These are phyloP conservation scores for Crypturellus tataupa DNA, from an alignment of 2,797 vertebrate genomes.

Conservation along the genomic window DNA sequence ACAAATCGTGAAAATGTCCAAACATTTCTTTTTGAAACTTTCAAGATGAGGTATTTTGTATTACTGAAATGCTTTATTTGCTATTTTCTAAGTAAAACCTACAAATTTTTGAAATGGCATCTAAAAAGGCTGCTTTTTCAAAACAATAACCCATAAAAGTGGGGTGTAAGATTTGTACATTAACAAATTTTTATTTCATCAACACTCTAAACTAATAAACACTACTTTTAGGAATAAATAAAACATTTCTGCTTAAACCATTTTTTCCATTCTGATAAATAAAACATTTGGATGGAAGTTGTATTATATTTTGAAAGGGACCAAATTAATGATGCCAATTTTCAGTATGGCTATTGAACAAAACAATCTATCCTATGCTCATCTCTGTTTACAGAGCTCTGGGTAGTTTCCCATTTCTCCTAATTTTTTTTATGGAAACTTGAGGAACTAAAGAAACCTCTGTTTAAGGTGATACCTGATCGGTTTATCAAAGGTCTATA, in stretches of 20 bases:
- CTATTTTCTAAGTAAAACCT: not conserved
- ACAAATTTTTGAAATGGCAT: not conserved
- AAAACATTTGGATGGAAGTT: not conserved
- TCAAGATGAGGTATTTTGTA: not conserved
- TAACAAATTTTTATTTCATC: too few species aligned
- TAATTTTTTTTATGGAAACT: not conserved
- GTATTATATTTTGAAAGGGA: not conserved
- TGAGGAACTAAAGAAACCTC: not conserved
- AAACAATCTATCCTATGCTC: not conserved
- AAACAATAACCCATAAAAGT: not conserved
- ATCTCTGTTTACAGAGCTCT: not conserved
- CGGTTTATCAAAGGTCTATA: not conserved
- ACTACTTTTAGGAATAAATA: not conserved
- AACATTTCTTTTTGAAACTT: not conserved
- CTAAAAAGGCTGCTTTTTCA: not conserved
- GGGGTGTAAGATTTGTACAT: not conserved
- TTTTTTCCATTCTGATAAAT: not conserved
- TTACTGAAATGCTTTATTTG: not conserved
- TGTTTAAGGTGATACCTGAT: not conserved
- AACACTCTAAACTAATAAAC: not conserved
- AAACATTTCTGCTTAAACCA: not conserved
- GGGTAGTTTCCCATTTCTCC: not conserved
- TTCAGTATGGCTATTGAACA: not conserved
- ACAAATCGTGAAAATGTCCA: not conserved
- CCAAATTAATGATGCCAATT: not conserved